phyloP scores from a whole-genome alignment of 2,888 invertebrate species.

The Chrysomela aeneicollis region DNA sequence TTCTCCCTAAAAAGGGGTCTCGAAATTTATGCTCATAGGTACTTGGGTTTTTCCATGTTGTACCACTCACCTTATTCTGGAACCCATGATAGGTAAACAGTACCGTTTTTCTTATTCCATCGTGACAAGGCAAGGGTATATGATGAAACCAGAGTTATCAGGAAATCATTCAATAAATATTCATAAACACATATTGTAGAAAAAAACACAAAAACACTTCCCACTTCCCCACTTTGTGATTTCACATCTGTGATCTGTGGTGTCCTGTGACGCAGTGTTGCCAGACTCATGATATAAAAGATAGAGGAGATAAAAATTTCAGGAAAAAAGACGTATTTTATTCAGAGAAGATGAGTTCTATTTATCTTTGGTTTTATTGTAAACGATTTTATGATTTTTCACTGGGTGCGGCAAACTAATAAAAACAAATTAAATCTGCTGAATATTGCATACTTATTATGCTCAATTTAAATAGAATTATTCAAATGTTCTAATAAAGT shows the following conservation, averaged over 20 bases:
- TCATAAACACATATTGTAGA: background rate
- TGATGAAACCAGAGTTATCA: constrained; percentile 3
- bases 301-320: too few relatives aligned
- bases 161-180: background rate
- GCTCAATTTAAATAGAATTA: too few relatives aligned
- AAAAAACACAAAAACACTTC: constrained; percentile 1
- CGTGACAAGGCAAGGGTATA: constrained; percentile 13
- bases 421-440: too few relatives aligned
- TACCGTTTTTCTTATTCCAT: constrained; percentile 19
- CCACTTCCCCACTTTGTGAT: background rate
- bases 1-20: constrained; percentile 70
- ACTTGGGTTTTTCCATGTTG: constrained; percentile 8
- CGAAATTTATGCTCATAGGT: background rate
- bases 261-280: too few relatives aligned
- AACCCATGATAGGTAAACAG: constrained; percentile 59
- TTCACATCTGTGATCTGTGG: constrained; percentile 9
- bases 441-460: too few relatives aligned
- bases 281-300: too few relatives aligned
- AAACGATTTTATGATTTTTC: too few relatives aligned
- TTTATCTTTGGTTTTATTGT: too few relatives aligned
- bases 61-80: constrained; percentile 62
- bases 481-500: too few relatives aligned
- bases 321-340: too few relatives aligned
- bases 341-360: too few relatives aligned
- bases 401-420: too few relatives aligned